Conservation (phyloP, 1,140 invertebrate genomes). For the Cotesia glomerata region DNA sequence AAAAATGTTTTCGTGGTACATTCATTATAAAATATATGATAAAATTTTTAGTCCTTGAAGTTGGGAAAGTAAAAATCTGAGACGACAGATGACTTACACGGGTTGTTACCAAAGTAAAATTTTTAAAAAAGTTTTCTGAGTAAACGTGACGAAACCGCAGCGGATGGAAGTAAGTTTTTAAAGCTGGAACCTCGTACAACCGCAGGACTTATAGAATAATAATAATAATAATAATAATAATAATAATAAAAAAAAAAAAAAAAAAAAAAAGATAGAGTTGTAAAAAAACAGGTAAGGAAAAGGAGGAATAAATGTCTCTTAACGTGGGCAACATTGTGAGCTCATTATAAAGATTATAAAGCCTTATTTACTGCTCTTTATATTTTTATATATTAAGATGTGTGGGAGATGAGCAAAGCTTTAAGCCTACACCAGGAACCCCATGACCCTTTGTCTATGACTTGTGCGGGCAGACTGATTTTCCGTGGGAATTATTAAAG, state of each 20-base stretch:
- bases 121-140: neutral
- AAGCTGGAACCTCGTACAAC: neutral
- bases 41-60: too few relatives aligned
- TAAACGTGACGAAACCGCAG: neutral
- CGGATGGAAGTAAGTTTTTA: constrained; percentile 9
- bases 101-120: neutral
- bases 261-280: neutral
- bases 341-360: neutral
- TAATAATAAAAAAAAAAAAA: constrained; percentile 7
- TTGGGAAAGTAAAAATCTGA: neutral
- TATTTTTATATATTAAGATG: neutral
- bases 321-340: neutral
- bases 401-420: neutral
- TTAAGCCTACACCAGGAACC: neutral
- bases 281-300: neutral
- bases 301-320: neutral
- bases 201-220: neutral
- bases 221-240: too few relatives aligned
- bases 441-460: neutral
- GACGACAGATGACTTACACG: neutral
- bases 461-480: constrained; percentile 3
- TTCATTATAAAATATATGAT: too few relatives aligned
- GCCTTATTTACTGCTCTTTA: neutral
- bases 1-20: too few relatives aligned
- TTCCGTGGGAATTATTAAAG: neutral